These are phyloP conservation scores for Oplegnathus fasciatus DNA, from an alignment of 2,113 vertebrate species.

Conservation along the genomic window DNA sequence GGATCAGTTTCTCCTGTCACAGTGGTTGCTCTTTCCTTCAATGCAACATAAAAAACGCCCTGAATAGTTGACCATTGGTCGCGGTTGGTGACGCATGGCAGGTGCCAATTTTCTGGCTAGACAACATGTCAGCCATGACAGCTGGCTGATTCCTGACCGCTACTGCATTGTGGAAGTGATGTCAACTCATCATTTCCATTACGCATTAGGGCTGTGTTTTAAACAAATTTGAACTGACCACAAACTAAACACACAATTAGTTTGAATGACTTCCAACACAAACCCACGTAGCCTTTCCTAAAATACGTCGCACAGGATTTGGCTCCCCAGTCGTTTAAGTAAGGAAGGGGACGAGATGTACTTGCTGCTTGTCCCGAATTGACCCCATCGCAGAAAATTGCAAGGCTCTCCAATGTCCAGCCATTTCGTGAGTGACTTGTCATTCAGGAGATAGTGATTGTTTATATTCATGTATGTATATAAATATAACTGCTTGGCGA, in stretches of 20 bases:
- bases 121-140: background rate
- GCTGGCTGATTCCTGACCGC: background rate
- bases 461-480: background rate
- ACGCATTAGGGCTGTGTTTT: background rate
- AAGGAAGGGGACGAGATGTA: too few species aligned
- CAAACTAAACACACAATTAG: too few species aligned
- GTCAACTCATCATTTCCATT: background rate
- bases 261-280: background rate
- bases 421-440: background rate
- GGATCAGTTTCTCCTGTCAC: background rate
- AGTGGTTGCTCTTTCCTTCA: background rate
- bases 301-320: background rate
- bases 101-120: too few species aligned
- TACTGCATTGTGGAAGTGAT: background rate
- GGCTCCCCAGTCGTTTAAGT: too few species aligned
- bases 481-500: too few species aligned
- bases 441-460: background rate
- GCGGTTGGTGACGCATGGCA: too few species aligned
- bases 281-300: background rate
- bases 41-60: background rate
- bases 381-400: background rate
- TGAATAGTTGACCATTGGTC: background rate
- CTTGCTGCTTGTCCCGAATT: background rate
- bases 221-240: background rate
- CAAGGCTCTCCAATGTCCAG: background rate